Evolutionary conservation across 2,113 vertebrate genomes (phyloP).

Genomic region (Saccopteryx leptura): DNA sequence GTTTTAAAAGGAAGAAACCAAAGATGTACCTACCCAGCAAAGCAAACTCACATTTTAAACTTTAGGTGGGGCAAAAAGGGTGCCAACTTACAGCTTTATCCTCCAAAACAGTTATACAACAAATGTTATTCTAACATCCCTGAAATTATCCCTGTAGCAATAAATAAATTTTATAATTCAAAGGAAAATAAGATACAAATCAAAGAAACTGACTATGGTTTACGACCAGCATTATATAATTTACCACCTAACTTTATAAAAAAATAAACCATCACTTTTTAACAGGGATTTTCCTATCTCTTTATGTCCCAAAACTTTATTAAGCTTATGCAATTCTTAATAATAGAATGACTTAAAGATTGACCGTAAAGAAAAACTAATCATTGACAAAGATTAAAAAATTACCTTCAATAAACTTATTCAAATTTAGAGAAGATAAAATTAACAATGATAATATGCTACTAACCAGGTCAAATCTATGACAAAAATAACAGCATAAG

Average conservation of each 20-base stretch:
- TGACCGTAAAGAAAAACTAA: slow-evolving; percentile 27
- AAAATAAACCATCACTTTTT: slow-evolving; percentile 54
- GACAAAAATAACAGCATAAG: background rate
- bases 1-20: slow-evolving; percentile 11
- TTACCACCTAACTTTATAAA: slow-evolving; percentile 48
- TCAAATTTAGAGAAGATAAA: background rate
- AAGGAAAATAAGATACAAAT: slow-evolving; percentile 12
- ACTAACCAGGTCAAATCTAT: background rate
- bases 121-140: slow-evolving; percentile 1
- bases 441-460: background rate
- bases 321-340: slow-evolving; percentile 58
- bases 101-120: background rate
- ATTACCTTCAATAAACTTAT: slow-evolving; percentile 24
- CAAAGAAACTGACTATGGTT: slow-evolving; percentile 20
- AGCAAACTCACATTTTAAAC: slow-evolving; percentile 45
- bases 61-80: background rate
- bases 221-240: background rate
- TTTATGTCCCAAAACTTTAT: slow-evolving; percentile 57
- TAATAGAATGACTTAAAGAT: slow-evolving; percentile 30
- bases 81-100: slow-evolving; percentile 6
- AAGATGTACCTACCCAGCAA: background rate
- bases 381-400: background rate
- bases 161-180: slow-evolving; percentile 36
- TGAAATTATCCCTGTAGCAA: slow-evolving; percentile 42
- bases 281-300: background rate